A percentile compares a stretch with the other conserved stretches of the same genome.
Evolutionary conservation across 2,113 vertebrate species (phyloP).

Genomic region (Agapornis roseicollis): DNA sequence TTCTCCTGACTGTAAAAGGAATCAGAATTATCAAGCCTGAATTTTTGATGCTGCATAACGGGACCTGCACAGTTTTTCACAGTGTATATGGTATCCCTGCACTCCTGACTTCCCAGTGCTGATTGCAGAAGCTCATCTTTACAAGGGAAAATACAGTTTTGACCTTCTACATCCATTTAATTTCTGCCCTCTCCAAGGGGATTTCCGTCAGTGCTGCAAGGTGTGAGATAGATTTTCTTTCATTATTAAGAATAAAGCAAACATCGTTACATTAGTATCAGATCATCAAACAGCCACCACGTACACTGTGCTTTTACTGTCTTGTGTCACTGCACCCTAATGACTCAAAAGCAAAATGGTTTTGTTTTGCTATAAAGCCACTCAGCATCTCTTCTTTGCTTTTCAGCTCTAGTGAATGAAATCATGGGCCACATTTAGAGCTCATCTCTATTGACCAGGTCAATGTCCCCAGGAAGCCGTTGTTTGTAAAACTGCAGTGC

Average conservation of each 20-base stretch:
- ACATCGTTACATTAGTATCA: background rate
- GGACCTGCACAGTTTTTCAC: background rate
- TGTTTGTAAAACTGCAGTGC: background rate
- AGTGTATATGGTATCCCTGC: background rate
- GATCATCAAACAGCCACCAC: background rate
- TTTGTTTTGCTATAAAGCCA: background rate
- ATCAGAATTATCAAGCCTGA: background rate
- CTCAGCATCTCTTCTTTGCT: background rate
- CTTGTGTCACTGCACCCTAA: background rate
- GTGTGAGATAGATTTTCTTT: background rate
- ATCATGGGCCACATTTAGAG: background rate
- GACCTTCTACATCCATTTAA: background rate
- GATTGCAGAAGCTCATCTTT: background rate
- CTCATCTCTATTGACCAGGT: background rate
- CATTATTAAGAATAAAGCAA: background rate
- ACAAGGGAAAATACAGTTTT: background rate
- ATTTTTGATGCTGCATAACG: background rate
- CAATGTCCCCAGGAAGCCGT: background rate
- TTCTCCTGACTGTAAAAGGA: rapidly evolving
- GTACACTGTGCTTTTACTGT: background rate
- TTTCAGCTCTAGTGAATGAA: background rate
- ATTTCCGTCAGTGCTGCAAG: background rate
- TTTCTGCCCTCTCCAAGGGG: background rate
- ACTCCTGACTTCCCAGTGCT: background rate
- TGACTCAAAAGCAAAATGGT: background rate